Conservation (phyloP, 2,888 invertebrate genomes). For the Bugulina stolonifera region DNA sequence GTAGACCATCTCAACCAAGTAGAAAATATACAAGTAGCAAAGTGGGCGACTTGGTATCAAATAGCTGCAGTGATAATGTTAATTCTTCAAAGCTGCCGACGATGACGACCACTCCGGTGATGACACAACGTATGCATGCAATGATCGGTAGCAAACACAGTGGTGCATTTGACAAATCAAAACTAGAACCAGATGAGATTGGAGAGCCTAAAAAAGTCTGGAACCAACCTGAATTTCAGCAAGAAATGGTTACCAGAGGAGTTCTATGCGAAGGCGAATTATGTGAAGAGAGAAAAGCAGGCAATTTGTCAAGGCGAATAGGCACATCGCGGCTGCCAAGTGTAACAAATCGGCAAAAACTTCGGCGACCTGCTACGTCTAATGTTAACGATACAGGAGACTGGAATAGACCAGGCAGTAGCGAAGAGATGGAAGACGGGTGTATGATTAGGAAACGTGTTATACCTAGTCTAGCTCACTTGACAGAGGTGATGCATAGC, state of each 20-base stretch:
- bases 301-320: neutral
- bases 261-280: neutral
- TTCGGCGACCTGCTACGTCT: neutral
- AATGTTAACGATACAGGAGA: neutral
- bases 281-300: neutral
- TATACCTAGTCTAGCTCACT: constrained; percentile 4
- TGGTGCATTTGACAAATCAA: neutral
- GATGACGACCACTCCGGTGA: too few species aligned
- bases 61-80: too few species aligned
- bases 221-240: too few species aligned
- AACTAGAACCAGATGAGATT: neutral
- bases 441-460: neutral
- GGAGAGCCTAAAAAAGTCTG: too few species aligned
- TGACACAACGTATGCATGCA: too few species aligned
- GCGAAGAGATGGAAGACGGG: neutral
- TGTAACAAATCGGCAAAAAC: neutral
- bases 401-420: too few species aligned
- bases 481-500: constrained; percentile 12
- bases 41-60: neutral
- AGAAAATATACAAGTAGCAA: neutral
- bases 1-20: neutral
- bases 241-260: neutral
- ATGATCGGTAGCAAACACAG: neutral
- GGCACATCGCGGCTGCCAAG: neutral
- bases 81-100: too few species aligned